Percentiles rank a stretch among this genome's conserved stretches.
Evolutionary conservation across 30 jellyfish, hydroid and myxozoan species (phyloP).

Genomic region (Hydractinia symbiolongicarpus): DNA sequence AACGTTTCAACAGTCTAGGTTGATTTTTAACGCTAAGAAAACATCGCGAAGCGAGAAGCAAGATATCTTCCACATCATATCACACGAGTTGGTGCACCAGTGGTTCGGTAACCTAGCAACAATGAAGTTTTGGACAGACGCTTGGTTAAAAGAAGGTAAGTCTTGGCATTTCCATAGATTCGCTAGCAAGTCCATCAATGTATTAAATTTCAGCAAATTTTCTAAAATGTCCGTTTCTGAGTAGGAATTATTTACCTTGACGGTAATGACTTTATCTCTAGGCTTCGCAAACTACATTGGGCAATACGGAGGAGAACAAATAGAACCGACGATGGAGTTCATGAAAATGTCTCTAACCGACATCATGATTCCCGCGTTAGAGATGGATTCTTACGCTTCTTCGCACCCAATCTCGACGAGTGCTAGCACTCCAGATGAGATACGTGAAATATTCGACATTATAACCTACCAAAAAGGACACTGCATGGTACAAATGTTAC

Average conservation of each 20-base stretch:
- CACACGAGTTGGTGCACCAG: slow-evolving; percentile 92
- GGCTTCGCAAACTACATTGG: slow-evolving; percentile 84
- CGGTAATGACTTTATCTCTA: not conserved
- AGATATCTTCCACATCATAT: slow-evolving; percentile 29
- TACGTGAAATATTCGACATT: slow-evolving; percentile 44
- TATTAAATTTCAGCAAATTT: not conserved
- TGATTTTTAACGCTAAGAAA: slow-evolving; percentile 21
- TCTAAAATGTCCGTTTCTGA: too few species aligned
- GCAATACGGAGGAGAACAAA: slow-evolving; percentile 51
- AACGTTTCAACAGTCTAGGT: slow-evolving; percentile 27
- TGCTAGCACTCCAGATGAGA: slow-evolving; percentile 37
- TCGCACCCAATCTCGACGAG: slow-evolving; percentile 56
- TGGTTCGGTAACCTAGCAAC: slow-evolving; percentile 97
- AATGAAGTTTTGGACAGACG: slow-evolving; percentile 83
- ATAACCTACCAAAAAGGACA: slow-evolving; percentile 85
- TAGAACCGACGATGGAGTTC: slow-evolving; percentile 47
- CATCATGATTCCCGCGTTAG: slow-evolving; percentile 55
- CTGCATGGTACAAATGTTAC: slow-evolving; percentile 65
- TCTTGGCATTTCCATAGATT: not conserved
- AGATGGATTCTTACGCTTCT: slow-evolving; percentile 42
- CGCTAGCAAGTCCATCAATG: not conserved
- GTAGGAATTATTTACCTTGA: too few species aligned
- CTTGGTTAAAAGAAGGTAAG: slow-evolving; percentile 84
- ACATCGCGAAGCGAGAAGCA: slow-evolving; percentile 34
- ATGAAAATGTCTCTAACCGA: slow-evolving; percentile 57